Evolutionary conservation across 2,113 vertebrate species (phyloP).

Genomic region (Genyomyrus donnyi): DNA sequence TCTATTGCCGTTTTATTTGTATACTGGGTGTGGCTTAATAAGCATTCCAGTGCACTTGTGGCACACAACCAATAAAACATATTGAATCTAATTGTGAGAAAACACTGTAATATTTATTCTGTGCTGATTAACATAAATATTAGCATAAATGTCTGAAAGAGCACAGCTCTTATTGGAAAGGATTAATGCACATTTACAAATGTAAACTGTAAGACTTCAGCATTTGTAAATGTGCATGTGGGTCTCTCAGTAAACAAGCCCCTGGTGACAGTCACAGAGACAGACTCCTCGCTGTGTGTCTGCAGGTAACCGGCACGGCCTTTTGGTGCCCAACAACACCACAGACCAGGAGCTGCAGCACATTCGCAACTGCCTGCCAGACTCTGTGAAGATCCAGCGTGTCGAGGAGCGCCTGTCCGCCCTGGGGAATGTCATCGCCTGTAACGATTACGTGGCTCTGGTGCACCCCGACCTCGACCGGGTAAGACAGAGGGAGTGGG

Average conservation of each 20-base stretch:
- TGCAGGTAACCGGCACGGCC: slow-evolving; percentile 86
- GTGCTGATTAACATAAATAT: not conserved
- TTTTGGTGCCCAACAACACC: slow-evolving; percentile 85
- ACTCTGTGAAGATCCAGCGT: slow-evolving; percentile 74
- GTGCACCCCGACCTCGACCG: slow-evolving; percentile 91
- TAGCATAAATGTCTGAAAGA: not conserved
- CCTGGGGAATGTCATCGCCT: slow-evolving; percentile 86
- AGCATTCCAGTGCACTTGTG: not conserved
- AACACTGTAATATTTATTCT: not conserved
- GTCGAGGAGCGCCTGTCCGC: slow-evolving; percentile 89
- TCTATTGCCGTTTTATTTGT: not conserved
- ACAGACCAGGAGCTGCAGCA: slow-evolving; percentile 97
- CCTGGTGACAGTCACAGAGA: not conserved
- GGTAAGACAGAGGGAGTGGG: slow-evolving; percentile 51
- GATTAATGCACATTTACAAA: not conserved
- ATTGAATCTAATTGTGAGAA: not conserved
- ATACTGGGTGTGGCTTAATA: not conserved
- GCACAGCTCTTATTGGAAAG: not conserved
- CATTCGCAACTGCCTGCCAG: slow-evolving; percentile 83
- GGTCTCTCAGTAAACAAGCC: not conserved
- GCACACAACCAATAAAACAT: not conserved
- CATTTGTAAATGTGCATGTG: not conserved
- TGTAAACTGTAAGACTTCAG: not conserved
- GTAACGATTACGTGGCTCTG: slow-evolving; percentile 95
- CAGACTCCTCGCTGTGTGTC: not conserved